These are phyloP conservation scores for Graphium colonna DNA, from an alignment of 2,888 invertebrate genomes.

Conservation along the genomic window DNA sequence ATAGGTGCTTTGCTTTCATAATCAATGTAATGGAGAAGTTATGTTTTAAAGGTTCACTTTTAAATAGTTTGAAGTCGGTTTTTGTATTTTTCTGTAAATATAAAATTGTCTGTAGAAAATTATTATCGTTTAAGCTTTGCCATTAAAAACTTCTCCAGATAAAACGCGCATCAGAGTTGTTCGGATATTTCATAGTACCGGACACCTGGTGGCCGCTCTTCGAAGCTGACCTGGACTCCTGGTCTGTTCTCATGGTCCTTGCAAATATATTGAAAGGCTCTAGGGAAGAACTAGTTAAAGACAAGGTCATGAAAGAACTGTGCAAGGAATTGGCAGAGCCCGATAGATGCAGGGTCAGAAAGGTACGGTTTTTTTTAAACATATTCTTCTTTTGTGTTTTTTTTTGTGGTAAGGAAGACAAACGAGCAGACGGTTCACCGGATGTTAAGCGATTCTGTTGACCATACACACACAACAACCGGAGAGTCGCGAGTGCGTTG, in stretches of 20 bases:
- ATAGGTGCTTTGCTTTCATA: too few relatives aligned
- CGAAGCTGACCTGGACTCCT: slow-evolving; percentile 81
- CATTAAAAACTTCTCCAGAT: slow-evolving; percentile 62
- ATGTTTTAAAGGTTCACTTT: too few relatives aligned
- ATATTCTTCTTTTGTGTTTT: too few relatives aligned
- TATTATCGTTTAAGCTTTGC: not conserved
- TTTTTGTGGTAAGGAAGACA: too few relatives aligned
- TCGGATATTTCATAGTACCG: slow-evolving; percentile 88
- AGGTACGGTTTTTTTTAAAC: slow-evolving; percentile 47
- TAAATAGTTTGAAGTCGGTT: too few relatives aligned
- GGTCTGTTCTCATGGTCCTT: slow-evolving; percentile 78
- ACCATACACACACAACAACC: too few relatives aligned
- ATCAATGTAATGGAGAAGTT: too few relatives aligned
- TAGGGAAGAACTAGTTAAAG: slow-evolving; percentile 51
- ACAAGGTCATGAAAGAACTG: slow-evolving; percentile 75
- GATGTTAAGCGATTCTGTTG: too few relatives aligned
- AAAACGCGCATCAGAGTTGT: slow-evolving; percentile 83
- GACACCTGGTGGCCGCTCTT: slow-evolving; percentile 84
- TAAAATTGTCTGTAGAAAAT: too few relatives aligned
- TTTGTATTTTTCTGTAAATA: too few relatives aligned
- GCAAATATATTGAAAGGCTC: slow-evolving; percentile 82
- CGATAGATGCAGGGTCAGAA: slow-evolving; percentile 81
- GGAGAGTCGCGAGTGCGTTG: too few relatives aligned
- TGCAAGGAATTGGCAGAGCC: slow-evolving; percentile 79
- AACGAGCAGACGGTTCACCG: too few relatives aligned